phyloP scores from a whole-genome alignment of 2,113 vertebrate species.

The Pristiophorus japonicus region DNA sequence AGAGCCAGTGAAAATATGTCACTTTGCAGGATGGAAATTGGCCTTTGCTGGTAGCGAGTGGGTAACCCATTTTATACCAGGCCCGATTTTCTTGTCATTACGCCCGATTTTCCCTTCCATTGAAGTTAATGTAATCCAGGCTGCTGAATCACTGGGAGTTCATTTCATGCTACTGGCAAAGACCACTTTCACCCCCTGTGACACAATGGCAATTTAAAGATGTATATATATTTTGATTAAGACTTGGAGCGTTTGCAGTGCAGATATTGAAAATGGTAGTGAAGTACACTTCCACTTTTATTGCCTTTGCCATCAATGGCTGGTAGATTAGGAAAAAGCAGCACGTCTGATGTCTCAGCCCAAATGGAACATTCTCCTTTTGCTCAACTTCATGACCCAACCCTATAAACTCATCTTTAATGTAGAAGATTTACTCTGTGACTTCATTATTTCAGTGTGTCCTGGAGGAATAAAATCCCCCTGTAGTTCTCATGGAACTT shows the following conservation, averaged over 20 bases:
- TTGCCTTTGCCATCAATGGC: background rate
- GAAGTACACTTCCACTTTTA: background rate
- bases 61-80: no score
- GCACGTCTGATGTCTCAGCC: background rate
- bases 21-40: no score
- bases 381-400: background rate
- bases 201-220: background rate
- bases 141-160: background rate
- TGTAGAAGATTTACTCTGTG: background rate
- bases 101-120: no score
- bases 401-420: background rate
- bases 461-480: constrained; percentile 74
- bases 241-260: background rate
- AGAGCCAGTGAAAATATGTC: no score
- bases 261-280: background rate
- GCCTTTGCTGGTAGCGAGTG: no score
- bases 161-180: background rate
- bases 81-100: no score
- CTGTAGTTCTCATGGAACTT: constrained; percentile 64
- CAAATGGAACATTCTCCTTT: background rate
- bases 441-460: constrained; percentile 62
- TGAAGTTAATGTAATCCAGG: background rate
- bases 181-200: background rate
- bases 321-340: background rate
- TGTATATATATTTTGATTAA: background rate